Conservation (phyloP, 2,113 vertebrate species). For the Albula goreensis region DNA sequence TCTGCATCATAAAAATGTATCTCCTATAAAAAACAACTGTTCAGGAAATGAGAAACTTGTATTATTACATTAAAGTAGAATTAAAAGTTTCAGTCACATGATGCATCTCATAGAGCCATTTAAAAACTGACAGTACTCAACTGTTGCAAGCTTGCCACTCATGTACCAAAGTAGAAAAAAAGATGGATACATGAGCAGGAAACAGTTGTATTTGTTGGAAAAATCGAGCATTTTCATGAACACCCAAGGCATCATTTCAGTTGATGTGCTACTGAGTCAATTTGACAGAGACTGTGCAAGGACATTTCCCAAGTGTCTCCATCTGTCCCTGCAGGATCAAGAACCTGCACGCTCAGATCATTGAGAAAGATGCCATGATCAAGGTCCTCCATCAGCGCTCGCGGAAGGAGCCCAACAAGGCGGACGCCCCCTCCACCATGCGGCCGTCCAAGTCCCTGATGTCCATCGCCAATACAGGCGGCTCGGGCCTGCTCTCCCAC, state of each 20-base stretch:
- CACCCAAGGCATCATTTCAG: neutral
- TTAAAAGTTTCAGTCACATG: no score
- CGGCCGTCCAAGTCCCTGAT: constrained; percentile 95
- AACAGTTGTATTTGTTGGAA: no score
- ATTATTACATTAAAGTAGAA: no score
- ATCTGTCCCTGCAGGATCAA: constrained; percentile 79
- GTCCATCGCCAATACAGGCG: constrained; percentile 89
- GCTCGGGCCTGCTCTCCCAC: constrained; percentile 84
- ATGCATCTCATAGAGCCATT: no score
- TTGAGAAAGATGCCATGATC: constrained; percentile 99
- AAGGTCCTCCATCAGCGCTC: constrained; percentile 98
- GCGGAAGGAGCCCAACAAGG: constrained; percentile 87
- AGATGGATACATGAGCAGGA: no score
- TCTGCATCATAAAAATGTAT: no score
- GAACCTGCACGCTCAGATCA: constrained; percentile 96
- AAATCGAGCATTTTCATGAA: neutral
- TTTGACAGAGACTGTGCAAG: neutral
- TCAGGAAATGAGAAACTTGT: no score
- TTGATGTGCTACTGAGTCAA: no score
- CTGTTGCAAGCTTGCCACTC: no score
- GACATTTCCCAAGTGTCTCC: neutral
- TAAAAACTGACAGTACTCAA: no score
- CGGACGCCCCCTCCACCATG: constrained; percentile 85
- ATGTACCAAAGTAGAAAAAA: no score
- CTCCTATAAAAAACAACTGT: no score